Conservation (phyloP, 1,140 invertebrate genomes). For the Drosophila sturtevanti region DNA sequence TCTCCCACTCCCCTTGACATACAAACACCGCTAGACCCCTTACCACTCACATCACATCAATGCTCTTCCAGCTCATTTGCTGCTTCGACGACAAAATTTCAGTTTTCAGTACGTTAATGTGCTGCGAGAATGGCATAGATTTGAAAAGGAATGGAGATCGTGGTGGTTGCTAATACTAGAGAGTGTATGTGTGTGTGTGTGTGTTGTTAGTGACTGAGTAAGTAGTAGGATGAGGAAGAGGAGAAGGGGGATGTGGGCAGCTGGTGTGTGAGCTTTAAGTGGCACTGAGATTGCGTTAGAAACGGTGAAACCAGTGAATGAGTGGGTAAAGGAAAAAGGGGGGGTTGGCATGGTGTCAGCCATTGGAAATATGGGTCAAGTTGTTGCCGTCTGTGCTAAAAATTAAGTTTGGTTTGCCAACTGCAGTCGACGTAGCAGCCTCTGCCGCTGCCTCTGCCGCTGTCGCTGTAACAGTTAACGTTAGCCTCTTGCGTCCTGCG, state of each 20-base stretch:
- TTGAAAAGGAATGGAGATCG: background rate
- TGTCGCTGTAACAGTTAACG: conserved; percentile 27
- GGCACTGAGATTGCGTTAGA: conserved; percentile 48
- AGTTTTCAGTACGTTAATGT: conserved; percentile 76
- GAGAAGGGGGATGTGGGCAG: background rate
- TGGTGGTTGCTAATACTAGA: background rate
- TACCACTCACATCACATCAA: background rate
- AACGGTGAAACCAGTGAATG: background rate
- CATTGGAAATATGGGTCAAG: conserved; percentile 80
- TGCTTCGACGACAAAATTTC: conserved; percentile 80
- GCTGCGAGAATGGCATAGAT: conserved; percentile 21
- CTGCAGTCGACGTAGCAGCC: conserved; percentile 37
- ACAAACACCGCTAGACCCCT: background rate
- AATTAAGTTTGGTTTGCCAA: conserved; percentile 64
- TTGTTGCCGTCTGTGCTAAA: conserved; percentile 77
- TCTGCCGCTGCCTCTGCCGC: conserved; percentile 5
- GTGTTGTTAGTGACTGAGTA: conserved; percentile 44
- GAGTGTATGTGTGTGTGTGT: background rate
- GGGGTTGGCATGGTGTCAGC: conserved; percentile 24
- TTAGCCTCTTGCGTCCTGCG: conserved; percentile 27
- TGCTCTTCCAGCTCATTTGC: conserved; percentile 75
- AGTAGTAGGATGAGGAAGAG: background rate
- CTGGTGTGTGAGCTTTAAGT: conserved; percentile 72
- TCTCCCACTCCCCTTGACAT: background rate
- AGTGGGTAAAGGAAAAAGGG: background rate